phyloP scores from a whole-genome alignment of 2,113 vertebrate genomes.

The Crotophaga sulcirostris region DNA sequence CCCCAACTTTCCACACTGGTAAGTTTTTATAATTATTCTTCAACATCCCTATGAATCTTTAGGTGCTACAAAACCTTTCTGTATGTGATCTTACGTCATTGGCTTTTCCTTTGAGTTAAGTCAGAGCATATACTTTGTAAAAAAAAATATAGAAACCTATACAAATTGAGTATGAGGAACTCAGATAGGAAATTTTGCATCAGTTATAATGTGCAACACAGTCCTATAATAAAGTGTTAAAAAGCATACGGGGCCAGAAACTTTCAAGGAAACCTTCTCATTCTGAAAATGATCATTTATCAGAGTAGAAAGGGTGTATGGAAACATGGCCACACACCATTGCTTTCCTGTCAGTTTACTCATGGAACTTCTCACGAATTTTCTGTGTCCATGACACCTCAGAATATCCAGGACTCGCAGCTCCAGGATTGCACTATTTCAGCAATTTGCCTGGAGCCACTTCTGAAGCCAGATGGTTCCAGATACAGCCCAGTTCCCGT shows the following conservation, averaged over 20 bases:
- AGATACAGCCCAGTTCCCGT: background rate
- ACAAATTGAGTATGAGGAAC: background rate
- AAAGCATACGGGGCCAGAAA: background rate
- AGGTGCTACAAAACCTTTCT: background rate
- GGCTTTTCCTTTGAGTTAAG: background rate
- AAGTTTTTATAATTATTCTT: background rate
- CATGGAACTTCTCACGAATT: background rate
- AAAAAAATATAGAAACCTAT: background rate
- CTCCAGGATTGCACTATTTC: too few species aligned
- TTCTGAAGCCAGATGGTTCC: background rate
- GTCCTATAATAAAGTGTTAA: background rate
- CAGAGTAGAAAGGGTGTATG: background rate
- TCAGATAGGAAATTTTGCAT: background rate
- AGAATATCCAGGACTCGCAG: background rate
- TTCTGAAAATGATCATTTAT: background rate
- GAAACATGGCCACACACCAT: background rate
- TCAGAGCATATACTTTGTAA: background rate
- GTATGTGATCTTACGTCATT: background rate
- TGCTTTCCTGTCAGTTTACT: background rate
- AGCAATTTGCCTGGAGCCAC: too few species aligned
- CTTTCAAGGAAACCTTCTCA: background rate
- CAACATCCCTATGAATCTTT: background rate
- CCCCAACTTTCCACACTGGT: background rate
- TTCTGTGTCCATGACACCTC: background rate
- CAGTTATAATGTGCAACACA: background rate